Percentiles rank a stretch among this genome's conserved stretches.
phyloP scores from a whole-genome alignment of 2,888 invertebrate genomes.

The Anoplius nigerrimus region DNA sequence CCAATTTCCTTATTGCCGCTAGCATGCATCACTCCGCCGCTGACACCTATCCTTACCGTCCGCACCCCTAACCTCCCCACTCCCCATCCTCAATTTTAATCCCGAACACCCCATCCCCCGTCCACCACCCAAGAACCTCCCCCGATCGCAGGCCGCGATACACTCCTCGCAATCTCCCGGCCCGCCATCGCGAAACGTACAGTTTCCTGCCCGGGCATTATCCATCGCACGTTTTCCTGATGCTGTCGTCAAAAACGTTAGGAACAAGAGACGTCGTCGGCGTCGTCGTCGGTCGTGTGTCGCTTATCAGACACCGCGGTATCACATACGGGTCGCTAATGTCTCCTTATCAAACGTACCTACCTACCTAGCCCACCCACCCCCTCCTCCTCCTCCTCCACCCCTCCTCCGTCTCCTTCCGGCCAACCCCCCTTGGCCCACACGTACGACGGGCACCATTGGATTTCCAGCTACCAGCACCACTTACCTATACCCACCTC shows the following conservation, averaged over 20 bases:
- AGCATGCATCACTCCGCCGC: too few species aligned
- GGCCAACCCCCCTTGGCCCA: constrained; percentile 39
- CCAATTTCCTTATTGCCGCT: too few species aligned
- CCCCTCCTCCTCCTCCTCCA: constrained; percentile 19
- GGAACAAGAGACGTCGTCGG: constrained; percentile 40
- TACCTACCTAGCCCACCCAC: constrained; percentile 58
- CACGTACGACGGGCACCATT: constrained; percentile 56
- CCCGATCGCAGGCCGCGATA: too few species aligned
- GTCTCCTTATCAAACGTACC: constrained; percentile 71
- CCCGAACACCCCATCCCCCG: too few species aligned
- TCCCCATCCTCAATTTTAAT: too few species aligned
- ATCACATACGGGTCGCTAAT: constrained; percentile 74
- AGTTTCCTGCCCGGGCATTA: too few species aligned
- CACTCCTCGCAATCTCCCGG: too few species aligned
- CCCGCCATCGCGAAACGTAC: too few species aligned
- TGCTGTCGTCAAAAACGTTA: constrained; percentile 50
- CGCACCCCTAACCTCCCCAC: too few species aligned
- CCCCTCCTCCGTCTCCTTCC: constrained; percentile 23
- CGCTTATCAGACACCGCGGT: constrained; percentile 62
- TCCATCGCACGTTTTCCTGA: constrained; percentile 30
- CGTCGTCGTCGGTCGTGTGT: constrained; percentile 51
- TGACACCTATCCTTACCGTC: too few species aligned
- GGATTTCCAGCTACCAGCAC: constrained; percentile 65
- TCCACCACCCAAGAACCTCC: too few species aligned
- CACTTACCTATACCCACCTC: constrained; percentile 47